Base-by-base conservation (phyloP, 1,140 invertebrate species). In the Drosophila truncata region DNA sequence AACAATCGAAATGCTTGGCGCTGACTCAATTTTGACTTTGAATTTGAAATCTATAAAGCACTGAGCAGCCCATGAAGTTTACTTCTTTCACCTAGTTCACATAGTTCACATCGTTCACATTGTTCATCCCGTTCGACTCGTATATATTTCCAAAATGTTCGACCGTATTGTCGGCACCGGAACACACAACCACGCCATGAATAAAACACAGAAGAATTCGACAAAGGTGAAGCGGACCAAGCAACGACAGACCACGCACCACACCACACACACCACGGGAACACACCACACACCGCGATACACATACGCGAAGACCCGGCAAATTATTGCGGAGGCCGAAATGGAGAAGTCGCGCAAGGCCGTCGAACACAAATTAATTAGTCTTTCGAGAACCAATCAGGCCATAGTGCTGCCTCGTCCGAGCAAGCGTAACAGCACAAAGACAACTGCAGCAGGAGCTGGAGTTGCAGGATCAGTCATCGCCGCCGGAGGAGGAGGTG, bases 361-460 rank as follows among this genome's bases (percentile, higher is more conserved):
- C 1, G 67, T 86, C 3, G 64, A 83, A 16, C 63, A 64, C 11
- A 83, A 80, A 14, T 23, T 88, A 1, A 77, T 63, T 5, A 77
- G 76, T 47, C 46, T 77, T 6, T 54, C 84, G 10, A 64, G 62
- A n/a, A n/a, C 76, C 0, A 83, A 72, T 64, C 59, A 44, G 20
- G 33, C 29, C 5, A 20, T 25, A 4, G 16, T 13, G 1, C 35
- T 44, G 2, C 7, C 41, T 0, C 72, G 10, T 13, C 39, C n/a
- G n/a, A 64, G 2, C 14, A 60, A 41, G 60, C 23, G 70, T 25
- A 14, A 27, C 25, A 14, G 27, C 25, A 0, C 61, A 8, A 31
- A n/a, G 20, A 39, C 37, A 9, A 0, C 16, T 14, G 33, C 23
- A 25, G 31, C 18, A 10, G 47, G 13, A 14, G 25, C 13, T 16